These are phyloP conservation scores for Abrostola tripartita DNA, from an alignment of 2,888 invertebrate genomes.

Conservation along the genomic window DNA sequence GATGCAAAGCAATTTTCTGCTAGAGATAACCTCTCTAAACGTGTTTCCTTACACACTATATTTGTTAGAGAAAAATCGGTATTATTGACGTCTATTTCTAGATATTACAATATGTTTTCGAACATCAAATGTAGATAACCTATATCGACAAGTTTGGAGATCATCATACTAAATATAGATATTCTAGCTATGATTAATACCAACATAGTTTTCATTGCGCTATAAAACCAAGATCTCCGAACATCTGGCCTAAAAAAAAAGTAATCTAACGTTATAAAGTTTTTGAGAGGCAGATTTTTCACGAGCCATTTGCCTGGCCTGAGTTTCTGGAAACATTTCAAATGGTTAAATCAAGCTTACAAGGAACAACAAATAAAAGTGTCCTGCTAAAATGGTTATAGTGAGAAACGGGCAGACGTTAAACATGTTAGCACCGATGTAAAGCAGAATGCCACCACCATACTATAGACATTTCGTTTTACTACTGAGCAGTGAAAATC, in stretches of 20 bases:
- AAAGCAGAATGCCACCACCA: conserved; percentile 64
- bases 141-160: conserved; percentile 16
- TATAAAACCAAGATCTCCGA: conserved; percentile 61
- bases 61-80: conserved; percentile 64
- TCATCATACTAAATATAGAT: conserved; percentile 30
- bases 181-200: conserved; percentile 54
- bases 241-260: conserved; percentile 71
- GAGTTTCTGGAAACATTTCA: conserved; percentile 62
- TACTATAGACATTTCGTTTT: conserved; percentile 42
- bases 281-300: conserved; percentile 58
- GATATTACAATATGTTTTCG: conserved; percentile 34
- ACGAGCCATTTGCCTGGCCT: conserved; percentile 59
- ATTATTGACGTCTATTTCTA: conserved; percentile 42
- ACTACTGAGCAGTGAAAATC: conserved; percentile 27
- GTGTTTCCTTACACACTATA: conserved; percentile 74
- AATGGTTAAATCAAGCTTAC: conserved; percentile 70
- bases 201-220: conserved; percentile 51
- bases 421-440: conserved; percentile 69
- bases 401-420: conserved; percentile 69
- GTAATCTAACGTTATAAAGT: conserved; percentile 60
- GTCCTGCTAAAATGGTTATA: conserved; percentile 68
- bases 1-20: conserved; percentile 86
- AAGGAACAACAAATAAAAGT: conserved; percentile 70
- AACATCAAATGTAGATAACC: conserved; percentile 29
- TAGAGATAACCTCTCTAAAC: conserved; percentile 81